phyloP scores from a whole-genome alignment of 2,888 invertebrate species.

The Metalampra italica region DNA sequence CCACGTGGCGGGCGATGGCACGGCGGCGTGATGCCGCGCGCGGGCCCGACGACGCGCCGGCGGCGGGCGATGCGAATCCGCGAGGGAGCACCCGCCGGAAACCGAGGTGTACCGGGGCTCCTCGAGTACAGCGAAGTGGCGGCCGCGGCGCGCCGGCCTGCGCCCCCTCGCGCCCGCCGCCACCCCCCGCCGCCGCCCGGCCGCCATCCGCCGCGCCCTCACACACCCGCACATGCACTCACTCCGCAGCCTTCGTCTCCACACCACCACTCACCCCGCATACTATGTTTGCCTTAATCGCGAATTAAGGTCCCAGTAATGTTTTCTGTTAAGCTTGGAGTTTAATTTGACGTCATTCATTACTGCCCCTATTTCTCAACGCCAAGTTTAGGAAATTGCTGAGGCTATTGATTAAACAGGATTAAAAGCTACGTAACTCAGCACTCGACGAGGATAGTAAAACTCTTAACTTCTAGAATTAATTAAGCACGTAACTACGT shows the following conservation, averaged over 20 bases:
- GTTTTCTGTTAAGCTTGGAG: constrained; percentile 72
- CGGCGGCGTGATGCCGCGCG: constrained; percentile 41
- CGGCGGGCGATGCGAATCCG: constrained; percentile 54
- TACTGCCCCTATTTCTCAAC: constrained; percentile 46
- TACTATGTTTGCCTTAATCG: constrained; percentile 77
- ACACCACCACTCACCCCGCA: constrained; percentile 73
- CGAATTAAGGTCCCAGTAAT: constrained; percentile 75
- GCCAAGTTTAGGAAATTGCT: constrained; percentile 34
- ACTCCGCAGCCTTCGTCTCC: constrained; percentile 70
- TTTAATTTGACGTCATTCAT: constrained; percentile 71
- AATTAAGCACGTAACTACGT: too few relatives aligned
- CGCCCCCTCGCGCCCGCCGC: constrained; percentile 41
- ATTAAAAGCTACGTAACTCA: too few relatives aligned
- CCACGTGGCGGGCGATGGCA: constrained; percentile 68
- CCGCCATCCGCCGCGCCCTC: constrained; percentile 31
- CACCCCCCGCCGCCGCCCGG: constrained; percentile 63
- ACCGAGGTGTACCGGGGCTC: constrained; percentile 77
- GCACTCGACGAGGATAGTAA: too few relatives aligned
- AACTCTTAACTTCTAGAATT: too few relatives aligned
- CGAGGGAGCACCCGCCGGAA: constrained; percentile 73
- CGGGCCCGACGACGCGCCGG: constrained; percentile 31
- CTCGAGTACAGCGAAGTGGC: constrained; percentile 75
- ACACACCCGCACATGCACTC: constrained; percentile 62
- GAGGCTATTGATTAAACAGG: constrained; percentile 13
- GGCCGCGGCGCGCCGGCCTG: constrained; percentile 56